Evolutionary conservation across 2,888 invertebrate species (phyloP).

Genomic region (Tenthredo mesomela): DNA sequence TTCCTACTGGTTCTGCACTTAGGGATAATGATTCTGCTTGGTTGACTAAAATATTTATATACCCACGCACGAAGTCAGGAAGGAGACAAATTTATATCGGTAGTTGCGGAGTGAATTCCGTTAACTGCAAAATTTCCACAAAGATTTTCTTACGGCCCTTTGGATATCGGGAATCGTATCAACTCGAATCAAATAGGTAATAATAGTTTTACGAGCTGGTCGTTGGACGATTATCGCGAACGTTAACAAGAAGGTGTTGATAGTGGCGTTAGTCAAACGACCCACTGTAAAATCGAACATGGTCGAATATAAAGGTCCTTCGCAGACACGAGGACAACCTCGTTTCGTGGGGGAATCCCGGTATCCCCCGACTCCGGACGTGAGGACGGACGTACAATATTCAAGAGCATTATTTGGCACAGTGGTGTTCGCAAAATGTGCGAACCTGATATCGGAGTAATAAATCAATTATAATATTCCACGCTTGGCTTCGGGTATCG

Average conservation of each 20-base stretch:
- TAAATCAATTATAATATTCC: slow-evolving; percentile 79
- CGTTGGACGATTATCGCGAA: slow-evolving; percentile 40
- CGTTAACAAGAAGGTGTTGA: slow-evolving; percentile 44
- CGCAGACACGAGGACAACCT: background rate
- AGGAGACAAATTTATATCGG: background rate
- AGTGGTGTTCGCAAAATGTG: slow-evolving; percentile 48
- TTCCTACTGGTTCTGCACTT: slow-evolving; percentile 61
- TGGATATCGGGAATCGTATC: background rate
- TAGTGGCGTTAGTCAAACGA: slow-evolving; percentile 38
- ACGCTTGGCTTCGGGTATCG: slow-evolving; percentile 77
- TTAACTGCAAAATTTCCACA: background rate
- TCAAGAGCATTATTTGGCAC: slow-evolving; percentile 51
- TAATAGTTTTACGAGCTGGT: slow-evolving; percentile 27
- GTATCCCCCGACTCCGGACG: slow-evolving; percentile 38
- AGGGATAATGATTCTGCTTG: slow-evolving; percentile 30
- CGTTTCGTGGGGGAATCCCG: slow-evolving; percentile 4
- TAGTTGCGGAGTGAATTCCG: background rate
- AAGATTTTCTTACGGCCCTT: background rate
- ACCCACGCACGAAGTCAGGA: background rate
- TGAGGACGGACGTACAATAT: slow-evolving; percentile 48
- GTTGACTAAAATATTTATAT: slow-evolving; percentile 45
- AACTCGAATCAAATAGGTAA: slow-evolving; percentile 20
- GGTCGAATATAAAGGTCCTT: slow-evolving; percentile 39
- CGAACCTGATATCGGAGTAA: slow-evolving; percentile 62
- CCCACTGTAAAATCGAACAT: slow-evolving; percentile 43